Conservation (phyloP, 2,797 vertebrate genomes). For the Falco naumanni region DNA sequence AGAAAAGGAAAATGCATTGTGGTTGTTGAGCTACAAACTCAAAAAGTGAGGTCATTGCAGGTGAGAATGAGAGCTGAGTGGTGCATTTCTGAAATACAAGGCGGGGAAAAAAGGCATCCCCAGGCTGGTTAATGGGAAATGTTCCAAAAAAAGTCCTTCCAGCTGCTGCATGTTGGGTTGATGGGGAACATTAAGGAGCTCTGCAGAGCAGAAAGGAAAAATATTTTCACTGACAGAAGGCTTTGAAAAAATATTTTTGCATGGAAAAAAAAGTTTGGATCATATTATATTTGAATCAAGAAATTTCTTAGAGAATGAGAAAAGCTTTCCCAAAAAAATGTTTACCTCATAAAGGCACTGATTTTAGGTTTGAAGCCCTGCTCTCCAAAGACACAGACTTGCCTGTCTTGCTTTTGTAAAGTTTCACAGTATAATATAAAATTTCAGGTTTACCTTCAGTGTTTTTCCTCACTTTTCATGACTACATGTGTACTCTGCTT, state of each 20-base stretch:
- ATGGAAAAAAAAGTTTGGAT: neutral
- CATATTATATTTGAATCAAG: neutral
- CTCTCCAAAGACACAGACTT: neutral
- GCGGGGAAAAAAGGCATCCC: too few species aligned
- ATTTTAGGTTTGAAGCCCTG: neutral
- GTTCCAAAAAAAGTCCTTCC: neutral
- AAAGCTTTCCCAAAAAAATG: neutral
- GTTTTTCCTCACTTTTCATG: neutral
- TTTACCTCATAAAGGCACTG: neutral
- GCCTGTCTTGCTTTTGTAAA: neutral
- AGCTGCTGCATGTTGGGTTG: fast-evolving
- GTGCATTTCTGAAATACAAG: neutral
- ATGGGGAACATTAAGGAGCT: neutral
- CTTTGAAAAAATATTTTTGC: neutral
- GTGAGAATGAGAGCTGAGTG: neutral
- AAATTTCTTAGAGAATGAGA: neutral
- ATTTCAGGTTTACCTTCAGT: neutral
- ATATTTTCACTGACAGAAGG: neutral
- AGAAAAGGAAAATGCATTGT: neutral
- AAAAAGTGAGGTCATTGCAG: neutral
- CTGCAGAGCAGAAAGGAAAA: neutral
- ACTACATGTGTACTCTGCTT: neutral
- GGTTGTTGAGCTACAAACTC: neutral
- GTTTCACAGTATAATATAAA: neutral
- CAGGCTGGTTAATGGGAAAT: neutral